Evolutionary conservation across 1,140 invertebrate genomes (phyloP).

Genomic region (Drosophila ohnishii): DNA sequence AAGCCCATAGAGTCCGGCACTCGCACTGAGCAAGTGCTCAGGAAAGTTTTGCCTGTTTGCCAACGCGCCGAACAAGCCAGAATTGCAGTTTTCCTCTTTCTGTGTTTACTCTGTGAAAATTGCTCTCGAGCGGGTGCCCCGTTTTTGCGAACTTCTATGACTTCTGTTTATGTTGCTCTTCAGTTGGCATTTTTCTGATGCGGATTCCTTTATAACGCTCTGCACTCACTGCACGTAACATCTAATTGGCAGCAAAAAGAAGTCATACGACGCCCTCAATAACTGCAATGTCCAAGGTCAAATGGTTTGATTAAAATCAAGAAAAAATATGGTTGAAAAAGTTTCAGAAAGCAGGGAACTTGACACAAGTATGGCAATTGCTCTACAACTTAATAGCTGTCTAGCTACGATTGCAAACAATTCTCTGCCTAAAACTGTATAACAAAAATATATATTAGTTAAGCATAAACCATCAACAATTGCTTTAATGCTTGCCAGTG

Average conservation of each 20-base stretch:
- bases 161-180: conserved; percentile 18
- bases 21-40: neutral
- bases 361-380: neutral
- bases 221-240: conserved; percentile 1
- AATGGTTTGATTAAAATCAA: neutral
- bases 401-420: neutral
- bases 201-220: neutral
- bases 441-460: conserved; percentile 1
- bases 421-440: neutral
- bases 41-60: conserved; percentile 14
- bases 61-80: neutral
- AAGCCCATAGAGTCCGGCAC: conserved; percentile 15
- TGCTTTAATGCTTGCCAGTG: neutral
- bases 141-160: neutral
- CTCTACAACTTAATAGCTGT: too few species aligned
- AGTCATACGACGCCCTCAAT: neutral
- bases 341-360: neutral
- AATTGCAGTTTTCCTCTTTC: conserved; percentile 16
- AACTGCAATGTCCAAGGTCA: neutral
- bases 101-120: conserved; percentile 16
- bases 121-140: conserved; percentile 12
- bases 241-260: conserved; percentile 2
- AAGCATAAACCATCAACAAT: conserved; percentile 8
- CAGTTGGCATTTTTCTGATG: conserved; percentile 3
- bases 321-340: neutral